Percentiles rank a stretch among this genome's conserved stretches.
These are phyloP conservation scores for Elanus axillaris DNA, from an alignment of 2,113 vertebrate species.

Conservation along the genomic window DNA sequence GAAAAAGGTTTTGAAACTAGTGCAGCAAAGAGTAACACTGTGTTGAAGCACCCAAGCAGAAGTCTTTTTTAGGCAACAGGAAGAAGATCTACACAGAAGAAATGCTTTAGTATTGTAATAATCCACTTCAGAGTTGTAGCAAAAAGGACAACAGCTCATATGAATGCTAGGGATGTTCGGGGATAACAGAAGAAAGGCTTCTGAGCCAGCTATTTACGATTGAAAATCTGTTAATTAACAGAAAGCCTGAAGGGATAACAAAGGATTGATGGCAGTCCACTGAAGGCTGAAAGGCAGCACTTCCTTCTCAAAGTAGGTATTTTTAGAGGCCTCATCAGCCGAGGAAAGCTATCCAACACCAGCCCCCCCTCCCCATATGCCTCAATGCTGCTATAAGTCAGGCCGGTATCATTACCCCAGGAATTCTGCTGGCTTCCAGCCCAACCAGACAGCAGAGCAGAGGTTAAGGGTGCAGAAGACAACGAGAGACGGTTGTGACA, in stretches of 20 bases:
- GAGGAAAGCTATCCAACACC: not conserved
- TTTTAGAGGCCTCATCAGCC: not conserved
- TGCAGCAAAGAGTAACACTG: not conserved
- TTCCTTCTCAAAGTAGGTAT: not conserved
- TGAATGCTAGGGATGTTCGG: not conserved
- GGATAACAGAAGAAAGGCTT: not conserved
- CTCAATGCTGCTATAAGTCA: not conserved
- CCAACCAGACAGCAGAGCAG: not conserved
- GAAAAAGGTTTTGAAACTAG: not conserved
- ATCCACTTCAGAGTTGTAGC: not conserved
- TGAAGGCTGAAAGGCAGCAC: not conserved
- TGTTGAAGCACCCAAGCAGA: not conserved
- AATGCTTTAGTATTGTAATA: not conserved
- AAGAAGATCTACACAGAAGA: not conserved
- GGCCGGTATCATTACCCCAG: not conserved
- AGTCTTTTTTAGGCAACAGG: not conserved
- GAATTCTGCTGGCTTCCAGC: not conserved
- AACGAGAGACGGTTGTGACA: not conserved
- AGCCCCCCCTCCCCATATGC: too few relatives aligned
- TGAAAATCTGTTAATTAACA: constrained; percentile 34
- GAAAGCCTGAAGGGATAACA: not conserved
- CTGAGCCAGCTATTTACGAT: not conserved
- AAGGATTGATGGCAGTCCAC: not conserved
- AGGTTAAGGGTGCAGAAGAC: not conserved
- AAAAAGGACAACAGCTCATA: not conserved